phyloP scores from a whole-genome alignment of 2,797 vertebrate species.

The Mus minutoides region DNA sequence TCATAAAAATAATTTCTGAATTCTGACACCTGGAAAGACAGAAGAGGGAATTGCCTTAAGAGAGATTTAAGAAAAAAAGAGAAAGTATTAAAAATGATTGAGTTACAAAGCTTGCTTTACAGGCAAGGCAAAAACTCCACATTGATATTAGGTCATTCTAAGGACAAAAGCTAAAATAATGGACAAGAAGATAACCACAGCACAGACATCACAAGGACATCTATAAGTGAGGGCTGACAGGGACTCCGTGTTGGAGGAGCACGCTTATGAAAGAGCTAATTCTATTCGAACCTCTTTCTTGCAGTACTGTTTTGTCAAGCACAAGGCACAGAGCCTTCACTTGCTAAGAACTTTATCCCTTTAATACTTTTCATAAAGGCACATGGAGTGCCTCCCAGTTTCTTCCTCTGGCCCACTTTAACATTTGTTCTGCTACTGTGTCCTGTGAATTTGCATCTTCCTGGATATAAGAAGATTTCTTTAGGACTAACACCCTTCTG shows the following conservation, averaged over 20 bases:
- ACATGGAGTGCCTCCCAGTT: neutral
- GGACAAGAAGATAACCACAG: neutral
- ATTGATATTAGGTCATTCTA: neutral
- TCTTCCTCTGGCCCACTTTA: neutral
- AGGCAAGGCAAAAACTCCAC: neutral
- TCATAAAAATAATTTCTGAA: conserved; percentile 38
- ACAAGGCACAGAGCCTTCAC: neutral
- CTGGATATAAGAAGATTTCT: neutral
- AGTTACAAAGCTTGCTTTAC: neutral
- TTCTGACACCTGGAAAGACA: neutral
- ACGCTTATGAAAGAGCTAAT: neutral
- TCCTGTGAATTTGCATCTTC: neutral
- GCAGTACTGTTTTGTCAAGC: neutral
- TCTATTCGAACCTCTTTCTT: neutral
- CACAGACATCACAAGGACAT: neutral
- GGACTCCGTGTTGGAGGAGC: neutral
- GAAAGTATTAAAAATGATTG: neutral
- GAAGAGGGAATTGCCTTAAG: neutral
- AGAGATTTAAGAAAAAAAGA: neutral
- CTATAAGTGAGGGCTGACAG: neutral
- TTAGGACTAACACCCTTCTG: neutral
- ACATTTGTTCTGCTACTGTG: neutral
- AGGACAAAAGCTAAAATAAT: neutral
- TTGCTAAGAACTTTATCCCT: neutral
- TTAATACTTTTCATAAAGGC: neutral